A percentile compares a stretch with the other conserved stretches of the same genome.
phyloP scores from a whole-genome alignment of 2,113 vertebrate species.

The Gnathonemus echidnorhynchus region DNA sequence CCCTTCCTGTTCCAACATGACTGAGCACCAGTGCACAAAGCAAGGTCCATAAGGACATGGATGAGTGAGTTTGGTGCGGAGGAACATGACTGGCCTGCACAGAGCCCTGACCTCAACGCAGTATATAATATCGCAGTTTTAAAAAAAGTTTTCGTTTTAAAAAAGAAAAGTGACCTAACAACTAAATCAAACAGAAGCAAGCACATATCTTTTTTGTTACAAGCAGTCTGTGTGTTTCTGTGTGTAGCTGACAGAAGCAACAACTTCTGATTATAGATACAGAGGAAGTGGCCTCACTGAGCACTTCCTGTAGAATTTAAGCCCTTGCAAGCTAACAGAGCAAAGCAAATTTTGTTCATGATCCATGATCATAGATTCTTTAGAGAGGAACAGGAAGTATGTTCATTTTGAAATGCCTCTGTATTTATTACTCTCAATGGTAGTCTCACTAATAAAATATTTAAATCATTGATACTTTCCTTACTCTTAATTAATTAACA shows the following conservation, averaged over 20 bases:
- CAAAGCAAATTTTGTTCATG: background rate
- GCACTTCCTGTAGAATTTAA: slow-evolving; percentile 46
- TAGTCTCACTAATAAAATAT: background rate
- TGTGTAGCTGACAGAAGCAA: background rate
- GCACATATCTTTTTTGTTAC: background rate
- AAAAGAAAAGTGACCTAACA: background rate
- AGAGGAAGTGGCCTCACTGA: slow-evolving; percentile 47
- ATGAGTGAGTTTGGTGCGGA: no score
- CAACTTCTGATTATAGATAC: slow-evolving; percentile 43
- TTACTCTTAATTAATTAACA: background rate
- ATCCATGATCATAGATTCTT: background rate
- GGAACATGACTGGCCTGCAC: no score
- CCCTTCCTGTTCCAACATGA: no score
- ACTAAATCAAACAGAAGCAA: background rate
- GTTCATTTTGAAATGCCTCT: background rate
- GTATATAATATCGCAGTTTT: background rate
- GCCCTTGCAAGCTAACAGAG: background rate
- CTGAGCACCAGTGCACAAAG: no score
- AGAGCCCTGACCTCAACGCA: no score
- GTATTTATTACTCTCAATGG: background rate
- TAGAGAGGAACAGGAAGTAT: background rate
- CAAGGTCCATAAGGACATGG: no score
- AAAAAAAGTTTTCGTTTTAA: background rate
- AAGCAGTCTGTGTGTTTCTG: slow-evolving; percentile 13
- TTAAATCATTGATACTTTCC: background rate